Evolutionary conservation across 2,113 vertebrate species (phyloP).

Genomic region (Conger conger): DNA sequence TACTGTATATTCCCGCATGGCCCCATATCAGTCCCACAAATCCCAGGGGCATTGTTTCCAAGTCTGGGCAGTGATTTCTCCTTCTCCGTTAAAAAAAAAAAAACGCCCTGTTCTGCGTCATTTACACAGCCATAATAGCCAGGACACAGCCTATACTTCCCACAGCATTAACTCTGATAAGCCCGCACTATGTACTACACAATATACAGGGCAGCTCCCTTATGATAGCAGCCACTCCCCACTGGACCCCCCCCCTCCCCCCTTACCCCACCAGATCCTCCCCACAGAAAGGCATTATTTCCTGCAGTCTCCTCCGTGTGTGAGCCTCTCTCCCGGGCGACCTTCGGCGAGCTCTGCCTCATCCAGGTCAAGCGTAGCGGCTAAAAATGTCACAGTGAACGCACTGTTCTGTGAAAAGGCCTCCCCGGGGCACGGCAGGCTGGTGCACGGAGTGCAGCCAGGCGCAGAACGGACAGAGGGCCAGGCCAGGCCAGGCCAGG

Average conservation of each 20-base stretch:
- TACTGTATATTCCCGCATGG: not conserved
- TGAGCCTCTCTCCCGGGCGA: not conserved
- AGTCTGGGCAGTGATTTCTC: not conserved
- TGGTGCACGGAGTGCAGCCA: not conserved
- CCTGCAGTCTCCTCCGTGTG: not conserved
- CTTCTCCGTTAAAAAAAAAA: not conserved
- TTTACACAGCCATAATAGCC: not conserved
- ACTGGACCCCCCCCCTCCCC: no score
- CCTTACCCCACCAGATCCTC: not conserved
- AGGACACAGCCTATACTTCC: not conserved
- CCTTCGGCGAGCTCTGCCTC: not conserved
- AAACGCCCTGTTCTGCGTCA: not conserved
- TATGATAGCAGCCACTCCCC: no score
- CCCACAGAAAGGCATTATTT: not conserved
- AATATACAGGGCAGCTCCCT: no score
- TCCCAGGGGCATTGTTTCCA: not conserved
- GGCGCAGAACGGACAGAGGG: not conserved
- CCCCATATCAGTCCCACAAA: not conserved
- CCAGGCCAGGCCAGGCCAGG: no score
- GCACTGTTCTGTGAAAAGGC: not conserved
- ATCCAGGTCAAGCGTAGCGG: not conserved
- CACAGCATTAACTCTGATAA: conserved; percentile 9
- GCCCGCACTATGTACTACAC: not conserved
- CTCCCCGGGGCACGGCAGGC: not conserved
- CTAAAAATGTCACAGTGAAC: not conserved